Evolutionary conservation across 2,888 invertebrate species (phyloP), one percentile per base, ranked within the genome.

Genomic region (Geophilus truncorum): DNA sequence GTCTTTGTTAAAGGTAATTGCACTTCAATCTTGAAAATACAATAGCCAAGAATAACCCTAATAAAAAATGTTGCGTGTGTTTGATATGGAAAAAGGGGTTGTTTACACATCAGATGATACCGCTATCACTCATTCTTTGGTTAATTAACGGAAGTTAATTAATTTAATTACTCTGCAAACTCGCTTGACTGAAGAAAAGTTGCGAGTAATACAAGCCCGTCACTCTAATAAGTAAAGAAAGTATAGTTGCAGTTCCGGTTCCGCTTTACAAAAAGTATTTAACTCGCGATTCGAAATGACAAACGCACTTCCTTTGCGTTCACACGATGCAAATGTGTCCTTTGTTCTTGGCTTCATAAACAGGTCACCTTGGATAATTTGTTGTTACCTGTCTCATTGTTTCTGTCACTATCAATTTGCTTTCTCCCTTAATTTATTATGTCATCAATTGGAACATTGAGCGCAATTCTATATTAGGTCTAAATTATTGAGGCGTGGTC

Each of bases 141-240:
- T 57, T 57, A 57, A 57, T 57, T 57, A 57, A 57, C 57, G 57
- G 57, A 57, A 57, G 57, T 57, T 57, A 57, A 57, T 57, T 57
- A 57, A 57, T 57, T 57, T 57, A 57, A 57, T 57, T 57, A 57
- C n/a, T 21, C 9, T 18, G 21, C n/a, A n/a, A 57, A 57, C 57
- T 57, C 57, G 57, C 21, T 57, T 57, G 57, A 23, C 57, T 57
- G 57, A 18, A 57, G 57, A 57, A 57, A 57, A 57, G 7, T 57
- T 21, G 21, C 23, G 7, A 57, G 57, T 57, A 57, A 57, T 9
- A 18, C 18, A 57, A 57, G n/a, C 3, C 57, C 36, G 36, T 40
- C 36, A 40, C 36, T 40, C 36, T 40, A 5, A 34, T n/a, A 40
- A 40, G 36, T 40, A 40, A 40, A n/a, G 36, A 40, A 40, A 40